Evolutionary conservation across 2,797 vertebrate genomes (phyloP), one percentile per base, ranked within the genome.

Genomic region (Sparidentex hasta): DNA sequence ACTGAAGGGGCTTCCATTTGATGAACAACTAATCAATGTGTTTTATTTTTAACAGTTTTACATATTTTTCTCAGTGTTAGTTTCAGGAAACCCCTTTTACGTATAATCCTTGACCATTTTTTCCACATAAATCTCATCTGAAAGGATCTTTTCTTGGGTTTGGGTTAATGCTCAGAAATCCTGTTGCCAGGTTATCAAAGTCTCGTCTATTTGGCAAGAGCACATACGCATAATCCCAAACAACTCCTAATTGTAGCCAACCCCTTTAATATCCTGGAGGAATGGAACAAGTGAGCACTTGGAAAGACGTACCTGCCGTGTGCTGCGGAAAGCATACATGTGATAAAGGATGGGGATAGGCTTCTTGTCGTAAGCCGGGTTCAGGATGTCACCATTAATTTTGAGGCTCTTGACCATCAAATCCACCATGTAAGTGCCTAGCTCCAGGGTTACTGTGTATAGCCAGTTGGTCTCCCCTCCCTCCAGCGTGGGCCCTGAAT

Each of bases 331-430:
- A 23, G 97, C 95, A 78, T 99, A 99, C 92, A 99, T 95, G 47
- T 99, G 98, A 89, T 99, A 99, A 25, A 99, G 95, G 52, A 97
- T 94, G 0, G 98, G 97, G 74, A 99, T 96, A 54, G 89, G 88
- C 62, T 89, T 96, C 52, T 76, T 76, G 17, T 94, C 54, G 3
- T 86, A 41, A 16, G 71, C 63, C 0, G 76, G 85, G 4, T 87
- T 94, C 17, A 96, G 90, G 76, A 96, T 86, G 88, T 96, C 93
- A 66, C 88, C 94, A 1, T 94, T 94, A 71, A 99, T 92, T 88
- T 95, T 97, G 16, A 98, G 88, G 2, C 94, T 87, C 55, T 94
- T 95, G 59, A 99, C 96, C 91, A 99, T 92, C 11, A 99, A 7
- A 65, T 99, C 97, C 23, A 97, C 92, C 92, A 99, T 38, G 83